Evolutionary conservation across 2,113 vertebrate genomes (phyloP), one percentile per base, ranked within the genome.

Genomic region (Patagioenas fasciata): DNA sequence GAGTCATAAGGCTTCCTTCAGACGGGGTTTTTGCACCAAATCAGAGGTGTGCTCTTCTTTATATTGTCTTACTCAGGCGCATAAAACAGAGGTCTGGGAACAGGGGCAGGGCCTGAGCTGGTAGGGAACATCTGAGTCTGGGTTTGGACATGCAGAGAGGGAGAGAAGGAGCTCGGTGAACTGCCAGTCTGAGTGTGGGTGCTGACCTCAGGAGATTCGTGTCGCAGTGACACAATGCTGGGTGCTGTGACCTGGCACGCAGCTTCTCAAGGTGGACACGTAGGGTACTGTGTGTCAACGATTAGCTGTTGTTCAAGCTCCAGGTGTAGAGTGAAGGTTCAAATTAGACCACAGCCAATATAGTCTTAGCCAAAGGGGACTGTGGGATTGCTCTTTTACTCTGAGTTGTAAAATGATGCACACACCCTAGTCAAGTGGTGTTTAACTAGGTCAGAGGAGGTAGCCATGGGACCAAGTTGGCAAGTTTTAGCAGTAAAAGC

Each of bases 401-500:
- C 56, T 40, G 32, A 81, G 28, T 9, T 81, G 36, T 54, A 78
- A 79, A 86, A 47, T 29, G 34, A 47, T 79, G 73, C 56, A 47
- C 44, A 47, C 6, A 34, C 72, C 28, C 69, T 66, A 36, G 77
- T 12, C 5, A 6, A 91, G 21, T 42, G 19, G n/a, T 60, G 40
- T 85, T 95, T 90, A 86, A 86, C 53, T 93, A 75, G 92, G 73
- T 44, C 61, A 2, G 28, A 81, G 57, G n/a, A 71, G 65, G 42
- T 47, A 93, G 67, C 44, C 48, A 13, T 84, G 92, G 88, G 85
- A 90, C 48, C 34, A 64, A 16, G 34, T 5, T 67, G 36, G 56
- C 48, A 95, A 60, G 57, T 85, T 86, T 80, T n/a, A 81, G 83
- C 71, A 92, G 95, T n/a, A 84, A 93, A 88, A 91, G 38, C 60